Conservation (phyloP, 2,888 invertebrate genomes). For the Drosophila nr. perissopoda region DNA sequence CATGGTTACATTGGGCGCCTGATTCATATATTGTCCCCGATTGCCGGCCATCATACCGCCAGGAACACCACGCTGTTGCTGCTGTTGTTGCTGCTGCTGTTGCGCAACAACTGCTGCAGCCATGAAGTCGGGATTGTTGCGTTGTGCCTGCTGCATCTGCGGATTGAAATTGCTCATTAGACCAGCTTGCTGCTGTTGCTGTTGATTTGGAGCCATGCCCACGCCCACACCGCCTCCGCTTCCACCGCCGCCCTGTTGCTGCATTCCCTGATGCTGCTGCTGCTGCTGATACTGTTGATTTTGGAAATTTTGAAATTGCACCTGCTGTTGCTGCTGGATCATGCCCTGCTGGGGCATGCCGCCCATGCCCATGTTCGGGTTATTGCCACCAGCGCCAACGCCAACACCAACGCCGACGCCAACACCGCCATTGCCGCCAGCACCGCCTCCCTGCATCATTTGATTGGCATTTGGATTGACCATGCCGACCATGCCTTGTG, state of each 20-base stretch:
- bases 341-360: conserved; percentile 84
- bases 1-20: conserved; percentile 95
- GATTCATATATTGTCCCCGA: conserved; percentile 85
- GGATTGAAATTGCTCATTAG: conserved; percentile 84
- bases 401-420: conserved; percentile 62
- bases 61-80: conserved; percentile 74
- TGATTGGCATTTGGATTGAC: conserved; percentile 77
- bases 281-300: conserved; percentile 86
- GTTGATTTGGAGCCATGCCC: conserved; percentile 74
- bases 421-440: conserved; percentile 71
- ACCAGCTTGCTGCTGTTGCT: conserved; percentile 82
- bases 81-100: conserved; percentile 72
- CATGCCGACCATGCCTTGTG: conserved; percentile 80
- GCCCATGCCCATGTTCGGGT: conserved; percentile 78
- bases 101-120: conserved; percentile 77
- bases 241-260: conserved; percentile 63
- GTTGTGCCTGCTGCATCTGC: conserved; percentile 83
- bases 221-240: conserved; percentile 63
- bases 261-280: conserved; percentile 83
- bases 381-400: conserved; percentile 56
- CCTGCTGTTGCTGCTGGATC: conserved; percentile 84
- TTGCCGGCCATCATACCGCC: conserved; percentile 81
- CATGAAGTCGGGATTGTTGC: conserved; percentile 84
- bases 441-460: conserved; percentile 78
- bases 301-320: conserved; percentile 88